Base-by-base conservation (phyloP, 2,113 vertebrate genomes). In the Laticauda laticaudata region DNA sequence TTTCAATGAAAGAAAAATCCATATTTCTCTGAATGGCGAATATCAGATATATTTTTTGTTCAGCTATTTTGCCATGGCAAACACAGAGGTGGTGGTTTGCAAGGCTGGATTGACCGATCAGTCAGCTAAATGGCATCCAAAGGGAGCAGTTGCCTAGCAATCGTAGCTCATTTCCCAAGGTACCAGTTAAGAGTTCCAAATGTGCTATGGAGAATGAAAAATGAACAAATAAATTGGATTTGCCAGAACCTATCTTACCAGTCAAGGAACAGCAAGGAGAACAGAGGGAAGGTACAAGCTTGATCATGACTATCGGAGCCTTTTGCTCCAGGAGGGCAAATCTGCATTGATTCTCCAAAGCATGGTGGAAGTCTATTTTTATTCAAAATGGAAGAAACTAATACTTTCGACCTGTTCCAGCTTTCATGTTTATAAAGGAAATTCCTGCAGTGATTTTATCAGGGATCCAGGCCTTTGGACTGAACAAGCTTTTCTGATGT, bases 201-300 rank as follows among this genome's bases (percentile, higher is more conserved):
- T 20, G 43, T 53, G 24, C 85, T 1, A 3, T 92, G 95, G 96
- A 93, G 94, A 96, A 95, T 95, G 95, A 97, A 95, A 96, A 97
- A 97, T 94, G 94, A 94, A 94, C 88, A 94, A 94, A 93, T 86
- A 95, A 97, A 97, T 94, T 95, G 94, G 61, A 96, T 92, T 95
- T 97, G 94, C 94, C 92, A 96, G 94, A 51, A 34, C 64, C 96
- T 29, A 12, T 56, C 34, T 7, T 64, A 34, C 87, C 94, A 97
- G 57, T 89, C 91, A 96, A 95, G 93, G 75, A 93, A 92, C 93
- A 9, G 85, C 92, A 87, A 94, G 95, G 85, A 93, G 57, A 93
- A 95, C 90, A 90, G 92, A 93, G 4, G 89, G 57, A 95, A 92
- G 89, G 88, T 69, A 6, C 23, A 34, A 4, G 1, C 3, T 89